These are phyloP conservation scores for Trachelus tabidus DNA, from an alignment of 2,888 invertebrate genomes.

Conservation along the genomic window DNA sequence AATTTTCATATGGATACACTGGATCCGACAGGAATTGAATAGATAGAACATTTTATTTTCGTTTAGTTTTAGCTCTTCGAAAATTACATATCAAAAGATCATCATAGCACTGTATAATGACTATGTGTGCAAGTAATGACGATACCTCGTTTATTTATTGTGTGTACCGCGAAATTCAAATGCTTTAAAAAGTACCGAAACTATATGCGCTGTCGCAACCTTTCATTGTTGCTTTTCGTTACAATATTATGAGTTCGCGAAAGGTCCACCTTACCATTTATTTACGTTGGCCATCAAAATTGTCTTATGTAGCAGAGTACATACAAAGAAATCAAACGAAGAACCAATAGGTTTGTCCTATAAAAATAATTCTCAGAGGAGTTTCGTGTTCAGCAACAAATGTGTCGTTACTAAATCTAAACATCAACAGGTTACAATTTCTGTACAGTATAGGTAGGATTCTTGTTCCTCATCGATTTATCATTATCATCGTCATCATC, in stretches of 20 bases:
- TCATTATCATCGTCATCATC: conserved; percentile 31
- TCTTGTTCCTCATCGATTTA: conserved; percentile 29
- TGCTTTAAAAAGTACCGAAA: background rate
- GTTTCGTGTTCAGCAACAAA: conserved; percentile 47
- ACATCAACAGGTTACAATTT: conserved; percentile 46
- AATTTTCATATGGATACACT: background rate
- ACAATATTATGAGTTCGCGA: conserved; percentile 22
- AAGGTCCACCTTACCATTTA: conserved; percentile 20
- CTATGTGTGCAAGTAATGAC: background rate
- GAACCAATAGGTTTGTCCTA: conserved; percentile 44
- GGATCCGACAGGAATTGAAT: conserved; percentile 6
- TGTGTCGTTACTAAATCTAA: conserved; percentile 40
- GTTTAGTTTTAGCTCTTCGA: background rate
- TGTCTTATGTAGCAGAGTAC: conserved; percentile 26
- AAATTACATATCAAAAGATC: background rate
- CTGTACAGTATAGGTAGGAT: conserved; percentile 44
- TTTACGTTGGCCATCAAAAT: conserved; percentile 34
- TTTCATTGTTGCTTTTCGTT: conserved; percentile 16
- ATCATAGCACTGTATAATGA: background rate
- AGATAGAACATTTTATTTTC: conserved; percentile 12
- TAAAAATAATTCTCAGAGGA: conserved; percentile 55
- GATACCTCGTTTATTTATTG: background rate
- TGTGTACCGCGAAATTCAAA: background rate
- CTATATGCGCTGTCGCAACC: background rate
- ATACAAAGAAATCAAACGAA: conserved; percentile 29